phyloP scores from a whole-genome alignment of 2,888 invertebrate species.

The Strigamia maritima region DNA sequence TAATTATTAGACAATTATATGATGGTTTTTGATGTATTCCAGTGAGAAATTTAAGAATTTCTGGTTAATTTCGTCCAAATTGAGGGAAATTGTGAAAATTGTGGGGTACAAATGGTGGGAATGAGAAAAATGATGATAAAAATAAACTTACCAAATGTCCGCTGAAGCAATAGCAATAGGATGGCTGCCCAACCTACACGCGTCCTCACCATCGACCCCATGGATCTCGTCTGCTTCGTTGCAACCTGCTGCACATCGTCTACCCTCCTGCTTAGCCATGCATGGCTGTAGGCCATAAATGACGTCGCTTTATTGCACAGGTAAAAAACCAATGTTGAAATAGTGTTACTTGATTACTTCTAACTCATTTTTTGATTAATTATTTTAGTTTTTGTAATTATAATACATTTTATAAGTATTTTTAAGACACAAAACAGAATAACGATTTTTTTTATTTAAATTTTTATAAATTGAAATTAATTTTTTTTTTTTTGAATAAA shows the following conservation, averaged over 20 bases:
- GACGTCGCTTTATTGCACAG: neutral
- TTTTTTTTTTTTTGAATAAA: too few relatives aligned
- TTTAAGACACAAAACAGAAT: too few relatives aligned
- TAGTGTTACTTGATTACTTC: too few relatives aligned
- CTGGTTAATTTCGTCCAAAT: too few relatives aligned
- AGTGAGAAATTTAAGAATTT: too few relatives aligned
- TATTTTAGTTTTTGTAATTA: too few relatives aligned
- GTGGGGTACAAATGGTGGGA: neutral
- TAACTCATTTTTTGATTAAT: too few relatives aligned
- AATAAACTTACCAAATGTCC: neutral
- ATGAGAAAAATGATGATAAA: neutral
- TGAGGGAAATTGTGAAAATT: neutral
- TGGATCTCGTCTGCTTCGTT: slow-evolving; percentile 16
- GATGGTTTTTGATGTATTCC: too few relatives aligned
- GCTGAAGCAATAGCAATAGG: slow-evolving; percentile 2
- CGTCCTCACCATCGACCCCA: slow-evolving; percentile 13
- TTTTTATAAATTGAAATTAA: too few relatives aligned
- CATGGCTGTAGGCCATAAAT: neutral
- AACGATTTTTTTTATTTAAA: too few relatives aligned
- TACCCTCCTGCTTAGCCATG: neutral
- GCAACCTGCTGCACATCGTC: slow-evolving; percentile 19
- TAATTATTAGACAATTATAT: neutral
- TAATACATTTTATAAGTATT: too few relatives aligned
- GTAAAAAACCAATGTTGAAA: neutral
- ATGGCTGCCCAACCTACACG: neutral